Base-by-base conservation (phyloP, 1,140 invertebrate species). In the Drosophila dunni region DNA sequence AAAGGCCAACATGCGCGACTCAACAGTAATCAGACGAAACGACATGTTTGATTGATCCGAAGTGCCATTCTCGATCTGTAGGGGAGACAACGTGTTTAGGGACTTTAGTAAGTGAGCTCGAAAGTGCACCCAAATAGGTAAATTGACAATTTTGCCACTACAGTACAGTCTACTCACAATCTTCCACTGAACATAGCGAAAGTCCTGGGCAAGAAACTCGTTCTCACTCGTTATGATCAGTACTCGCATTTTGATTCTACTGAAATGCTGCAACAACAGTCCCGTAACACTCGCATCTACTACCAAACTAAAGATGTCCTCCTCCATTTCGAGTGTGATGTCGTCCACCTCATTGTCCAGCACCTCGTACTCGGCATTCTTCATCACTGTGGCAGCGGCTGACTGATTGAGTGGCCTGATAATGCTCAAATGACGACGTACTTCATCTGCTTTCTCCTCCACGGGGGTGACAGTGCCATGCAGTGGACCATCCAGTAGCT, bases 181-280 rank as follows among this genome's bases (percentile, higher is more conserved):
- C 80, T 92, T 92, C 92, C 92, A 92, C 61, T 92, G 86, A n/a
- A 92, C 83, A 67, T 92, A 92, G 62, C 88, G 83, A 79, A 91
- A 91, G 75, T 92, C 91, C 70, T 92, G 92, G 7, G 78, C 62
- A 0, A 92, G 71, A 50, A 78, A 75, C 58, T 92, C 91, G 29
- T 92, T 92, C 60, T 91, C 90, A 36, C 72, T 75, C 45, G 84
- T 91, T 6, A 92, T 91, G 50, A 92, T 81, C 2, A 92, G 67
- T 20, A 92, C 88, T 7, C 92, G 74, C 70, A 92, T 91, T 54
- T 90, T 91, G 13, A 92, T 79, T n/a, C 82, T 71, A 13, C 48
- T 67, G 15, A 90, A 91, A 13, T 91, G 81, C 51, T 90, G 81
- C 51, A 92, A 38, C 8, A 92, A 73, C 17, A 92, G 63, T 3